A percentile compares a stretch with the other conserved stretches of the same genome.
Evolutionary conservation across 1,140 invertebrate species (phyloP).

Genomic region (Drosophila bifasciata): DNA sequence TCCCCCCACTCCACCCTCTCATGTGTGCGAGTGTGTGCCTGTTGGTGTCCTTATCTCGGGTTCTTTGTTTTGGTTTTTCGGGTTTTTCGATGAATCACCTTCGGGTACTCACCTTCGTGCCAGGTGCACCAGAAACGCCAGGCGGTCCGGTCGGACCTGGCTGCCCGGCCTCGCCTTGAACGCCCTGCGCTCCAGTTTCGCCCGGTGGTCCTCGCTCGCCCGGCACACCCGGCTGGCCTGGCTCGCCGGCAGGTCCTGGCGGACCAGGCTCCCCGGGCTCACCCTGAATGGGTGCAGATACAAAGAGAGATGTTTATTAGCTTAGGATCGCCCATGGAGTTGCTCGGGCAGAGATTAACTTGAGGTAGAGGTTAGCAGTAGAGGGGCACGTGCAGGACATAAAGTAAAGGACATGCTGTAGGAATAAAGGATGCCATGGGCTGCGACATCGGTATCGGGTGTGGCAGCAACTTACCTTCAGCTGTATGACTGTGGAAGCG

Average conservation of each 20-base stretch:
- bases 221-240: slow-evolving; percentile 92
- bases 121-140: slow-evolving; percentile 89
- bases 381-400: slow-evolving; percentile 37
- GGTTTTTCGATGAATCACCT: slow-evolving; percentile 36
- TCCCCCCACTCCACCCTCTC: no score
- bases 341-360: slow-evolving; percentile 37
- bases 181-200: slow-evolving; percentile 84
- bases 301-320: slow-evolving; percentile 61
- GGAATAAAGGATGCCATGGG: slow-evolving; percentile 9
- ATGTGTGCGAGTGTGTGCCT: neutral
- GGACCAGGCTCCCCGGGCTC: slow-evolving; percentile 95
- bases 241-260: slow-evolving; percentile 92
- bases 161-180: slow-evolving; percentile 85
- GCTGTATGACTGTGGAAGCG: slow-evolving; percentile 93
- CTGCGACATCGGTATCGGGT: neutral
- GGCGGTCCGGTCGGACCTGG: slow-evolving; percentile 88
- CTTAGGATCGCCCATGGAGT: slow-evolving; percentile 23
- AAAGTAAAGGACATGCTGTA: slow-evolving; percentile 24
- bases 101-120: slow-evolving; percentile 88
- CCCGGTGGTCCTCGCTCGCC: slow-evolving; percentile 89
- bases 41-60: slow-evolving; percentile 9
- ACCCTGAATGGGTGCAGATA: slow-evolving; percentile 86
- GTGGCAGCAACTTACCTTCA: slow-evolving; percentile 90
- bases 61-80: slow-evolving; percentile 27
- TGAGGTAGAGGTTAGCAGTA: neutral